phyloP scores from a whole-genome alignment of 1,140 invertebrate genomes.

The Pinna nobilis region DNA sequence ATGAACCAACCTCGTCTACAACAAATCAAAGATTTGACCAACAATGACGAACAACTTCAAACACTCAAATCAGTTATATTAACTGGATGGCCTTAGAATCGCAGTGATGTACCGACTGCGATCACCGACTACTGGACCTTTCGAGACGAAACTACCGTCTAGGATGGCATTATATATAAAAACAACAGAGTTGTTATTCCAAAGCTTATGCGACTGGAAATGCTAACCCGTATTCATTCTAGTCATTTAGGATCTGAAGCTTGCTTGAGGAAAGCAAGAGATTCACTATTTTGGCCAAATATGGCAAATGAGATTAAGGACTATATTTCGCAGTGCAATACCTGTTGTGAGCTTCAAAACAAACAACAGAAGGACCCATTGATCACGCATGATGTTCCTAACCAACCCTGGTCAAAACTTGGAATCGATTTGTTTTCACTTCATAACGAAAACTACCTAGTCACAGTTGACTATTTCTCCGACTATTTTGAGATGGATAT shows the following conservation, averaged over 20 bases:
- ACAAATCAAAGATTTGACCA: not conserved
- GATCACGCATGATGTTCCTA: slow-evolving; percentile 17
- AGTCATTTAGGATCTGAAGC: slow-evolving; percentile 32
- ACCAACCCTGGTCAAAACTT: slow-evolving; percentile 21
- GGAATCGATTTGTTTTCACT: slow-evolving; percentile 16
- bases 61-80: slow-evolving; percentile 17
- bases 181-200: slow-evolving; percentile 33
- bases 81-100: slow-evolving; percentile 26
- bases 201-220: not conserved
- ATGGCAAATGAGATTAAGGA: slow-evolving; percentile 46
- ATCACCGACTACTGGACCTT: slow-evolving; percentile 38
- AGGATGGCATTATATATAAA: slow-evolving; percentile 45
- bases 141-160: slow-evolving; percentile 36
- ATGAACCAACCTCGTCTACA: not conserved
- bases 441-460: slow-evolving; percentile 19
- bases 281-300: slow-evolving; percentile 49
- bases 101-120: slow-evolving; percentile 6
- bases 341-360: slow-evolving; percentile 12
- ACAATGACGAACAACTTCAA: not conserved
- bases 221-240: slow-evolving; percentile 22
- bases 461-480: slow-evolving; percentile 42
- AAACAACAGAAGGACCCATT: slow-evolving; percentile 25
- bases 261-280: slow-evolving; percentile 39
- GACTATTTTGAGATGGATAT: slow-evolving; percentile 31
- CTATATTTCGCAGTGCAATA: slow-evolving; percentile 11